Conservation (phyloP, 1,140 invertebrate genomes). For the Drosophila virilis region DNA sequence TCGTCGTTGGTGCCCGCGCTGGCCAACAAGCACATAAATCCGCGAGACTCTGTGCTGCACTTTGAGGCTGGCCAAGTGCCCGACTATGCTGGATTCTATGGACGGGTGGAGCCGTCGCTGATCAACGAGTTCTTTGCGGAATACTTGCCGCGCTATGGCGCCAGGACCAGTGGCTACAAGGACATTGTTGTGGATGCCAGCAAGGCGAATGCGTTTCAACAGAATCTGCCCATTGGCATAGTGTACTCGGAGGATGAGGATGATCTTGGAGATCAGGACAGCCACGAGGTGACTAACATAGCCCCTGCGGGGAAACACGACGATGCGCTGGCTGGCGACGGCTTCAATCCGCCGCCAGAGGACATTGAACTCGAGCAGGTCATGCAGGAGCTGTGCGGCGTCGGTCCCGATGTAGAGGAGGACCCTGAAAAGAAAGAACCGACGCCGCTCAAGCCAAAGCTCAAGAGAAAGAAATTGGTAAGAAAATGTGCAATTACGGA, state of each 20-base stretch:
- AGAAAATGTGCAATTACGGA: background rate
- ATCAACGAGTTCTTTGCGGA: conserved; percentile 57
- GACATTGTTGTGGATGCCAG: conserved; percentile 57
- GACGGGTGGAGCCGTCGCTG: conserved; percentile 17
- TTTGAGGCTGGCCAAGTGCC: conserved; percentile 25
- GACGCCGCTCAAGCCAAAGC: background rate
- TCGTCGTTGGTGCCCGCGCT: background rate
- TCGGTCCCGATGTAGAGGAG: background rate
- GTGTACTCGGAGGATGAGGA: conserved; percentile 59
- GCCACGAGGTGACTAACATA: background rate
- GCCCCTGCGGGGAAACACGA: background rate
- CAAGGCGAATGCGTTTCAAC: conserved; percentile 55
- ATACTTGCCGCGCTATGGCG: conserved; percentile 62
- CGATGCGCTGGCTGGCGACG: too few relatives aligned
- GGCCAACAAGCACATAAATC: conserved; percentile 37
- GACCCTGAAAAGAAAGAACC: background rate
- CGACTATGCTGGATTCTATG: conserved; percentile 61
- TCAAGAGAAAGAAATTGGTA: conserved; percentile 1
- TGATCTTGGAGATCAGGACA: background rate
- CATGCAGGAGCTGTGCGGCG: conserved; percentile 57
- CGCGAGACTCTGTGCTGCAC: conserved; percentile 40
- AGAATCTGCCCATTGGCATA: conserved; percentile 65
- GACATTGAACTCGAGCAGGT: conserved; percentile 59
- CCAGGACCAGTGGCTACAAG: conserved; percentile 49
- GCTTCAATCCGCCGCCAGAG: background rate